Conservation (phyloP, 2,797 vertebrate genomes). For the Myotis planiceps region DNA sequence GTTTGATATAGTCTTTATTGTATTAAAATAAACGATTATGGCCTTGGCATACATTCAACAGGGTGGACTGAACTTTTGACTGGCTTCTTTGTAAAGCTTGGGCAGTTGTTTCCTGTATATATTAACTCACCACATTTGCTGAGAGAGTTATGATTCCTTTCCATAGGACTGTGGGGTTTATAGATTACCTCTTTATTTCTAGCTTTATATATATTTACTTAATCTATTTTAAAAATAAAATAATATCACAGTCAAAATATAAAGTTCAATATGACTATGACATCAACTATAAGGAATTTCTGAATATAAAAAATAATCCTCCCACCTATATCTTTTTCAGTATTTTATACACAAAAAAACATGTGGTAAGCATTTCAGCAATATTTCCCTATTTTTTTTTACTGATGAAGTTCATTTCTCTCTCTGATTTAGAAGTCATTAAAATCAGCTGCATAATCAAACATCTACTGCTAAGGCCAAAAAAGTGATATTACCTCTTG, state of each 20-base stretch:
- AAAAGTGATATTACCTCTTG: neutral
- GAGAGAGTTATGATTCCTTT: slow-evolving; percentile 42
- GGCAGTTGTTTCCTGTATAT: neutral
- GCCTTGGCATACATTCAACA: slow-evolving; percentile 33
- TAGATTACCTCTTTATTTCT: slow-evolving; percentile 22
- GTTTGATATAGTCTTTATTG: slow-evolving; percentile 37
- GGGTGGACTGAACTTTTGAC: slow-evolving; percentile 35
- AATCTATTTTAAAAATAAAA: slow-evolving; percentile 60
- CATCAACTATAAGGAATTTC: slow-evolving; percentile 52
- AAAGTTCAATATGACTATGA: slow-evolving; percentile 47
- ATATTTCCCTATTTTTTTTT: slow-evolving; percentile 38
- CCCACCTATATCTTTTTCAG: neutral
- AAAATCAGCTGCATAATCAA: neutral
- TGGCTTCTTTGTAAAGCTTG: slow-evolving; percentile 1
- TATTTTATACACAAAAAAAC: slow-evolving; percentile 43
- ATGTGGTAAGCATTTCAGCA: slow-evolving; percentile 29
- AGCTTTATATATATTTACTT: slow-evolving; percentile 40
- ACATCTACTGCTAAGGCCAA: neutral
- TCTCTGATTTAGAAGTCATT: slow-evolving; percentile 32
- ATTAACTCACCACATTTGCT: slow-evolving; percentile 28
- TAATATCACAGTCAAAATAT: slow-evolving; percentile 48
- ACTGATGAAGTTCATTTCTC: neutral
- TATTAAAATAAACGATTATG: slow-evolving; percentile 55
- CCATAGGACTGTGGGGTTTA: neutral
- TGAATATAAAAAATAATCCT: slow-evolving; percentile 58